Conservation (phyloP, 1,140 invertebrate species). For the Cotesia chilonis region DNA sequence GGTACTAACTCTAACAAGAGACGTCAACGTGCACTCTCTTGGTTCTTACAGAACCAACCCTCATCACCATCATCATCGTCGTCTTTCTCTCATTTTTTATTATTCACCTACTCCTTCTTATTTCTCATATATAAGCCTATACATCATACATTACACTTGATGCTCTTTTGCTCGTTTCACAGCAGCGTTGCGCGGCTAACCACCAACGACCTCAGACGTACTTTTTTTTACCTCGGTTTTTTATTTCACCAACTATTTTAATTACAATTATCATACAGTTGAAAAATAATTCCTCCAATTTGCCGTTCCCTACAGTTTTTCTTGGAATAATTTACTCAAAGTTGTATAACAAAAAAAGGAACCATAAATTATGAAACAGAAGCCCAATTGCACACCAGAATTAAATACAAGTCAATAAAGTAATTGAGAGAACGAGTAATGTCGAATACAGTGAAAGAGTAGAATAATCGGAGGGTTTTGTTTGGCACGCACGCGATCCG, state of each 20-base stretch:
- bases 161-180: slow-evolving; percentile 23
- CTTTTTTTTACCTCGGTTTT: slow-evolving; percentile 30
- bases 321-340: too few species aligned
- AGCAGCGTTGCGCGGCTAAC: slow-evolving; percentile 7
- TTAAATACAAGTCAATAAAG: slow-evolving; percentile 29
- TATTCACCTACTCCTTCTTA: background rate
- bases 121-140: slow-evolving; percentile 8
- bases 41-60: slow-evolving; percentile 30
- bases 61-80: too few species aligned
- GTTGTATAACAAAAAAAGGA: too few species aligned
- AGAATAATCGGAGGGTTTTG: background rate
- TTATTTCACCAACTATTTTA: slow-evolving; percentile 58
- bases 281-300: too few species aligned
- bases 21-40: slow-evolving; percentile 40
- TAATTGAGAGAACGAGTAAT: slow-evolving; percentile 45
- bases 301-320: too few species aligned
- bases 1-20: slow-evolving; percentile 42
- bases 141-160: slow-evolving; percentile 30
- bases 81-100: too few species aligned
- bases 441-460: slow-evolving; percentile 39
- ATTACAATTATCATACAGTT: slow-evolving; percentile 58
- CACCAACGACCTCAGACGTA: slow-evolving; percentile 30
- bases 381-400: too few species aligned
- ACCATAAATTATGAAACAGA: too few species aligned
- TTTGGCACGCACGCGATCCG: slow-evolving; percentile 49